phyloP scores from a whole-genome alignment of 2,888 invertebrate species.

The Hirtodrosophila duncani region DNA sequence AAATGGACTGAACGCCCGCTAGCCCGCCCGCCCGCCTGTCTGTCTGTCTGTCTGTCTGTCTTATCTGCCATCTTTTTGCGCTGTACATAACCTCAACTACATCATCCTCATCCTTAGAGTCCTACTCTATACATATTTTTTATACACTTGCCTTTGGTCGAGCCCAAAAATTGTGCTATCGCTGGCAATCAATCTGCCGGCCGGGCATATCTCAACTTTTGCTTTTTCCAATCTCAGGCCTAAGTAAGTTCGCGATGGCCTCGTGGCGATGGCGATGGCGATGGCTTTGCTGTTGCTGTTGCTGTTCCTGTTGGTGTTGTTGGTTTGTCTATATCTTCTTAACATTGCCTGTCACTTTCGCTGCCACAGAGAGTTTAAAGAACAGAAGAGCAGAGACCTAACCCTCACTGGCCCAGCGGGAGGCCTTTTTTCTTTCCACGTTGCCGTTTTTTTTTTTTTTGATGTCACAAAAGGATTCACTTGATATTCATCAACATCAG shows the following conservation, averaged over 20 bases:
- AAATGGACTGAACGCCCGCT: not conserved
- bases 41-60: slow-evolving; percentile 42
- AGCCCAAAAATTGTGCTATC: slow-evolving; percentile 61
- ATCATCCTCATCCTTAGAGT: slow-evolving; percentile 13
- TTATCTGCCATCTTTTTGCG: slow-evolving; percentile 59
- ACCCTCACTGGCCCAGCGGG: slow-evolving; percentile 58
- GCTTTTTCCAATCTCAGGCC: slow-evolving; percentile 71
- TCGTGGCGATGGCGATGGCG: slow-evolving; percentile 29
- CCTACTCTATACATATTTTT: slow-evolving; percentile 32
- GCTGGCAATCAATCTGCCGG: slow-evolving; percentile 73
- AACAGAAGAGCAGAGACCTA: slow-evolving; percentile 22
- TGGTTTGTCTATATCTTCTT: slow-evolving; percentile 21
- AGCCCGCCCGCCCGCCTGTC: slow-evolving; percentile 15
- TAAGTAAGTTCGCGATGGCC: slow-evolving; percentile 64
- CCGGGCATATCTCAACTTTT: slow-evolving; percentile 68
- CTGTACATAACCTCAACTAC: slow-evolving; percentile 54
- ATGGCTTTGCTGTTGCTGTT: slow-evolving; percentile 1
- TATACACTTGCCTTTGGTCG: slow-evolving; percentile 63
- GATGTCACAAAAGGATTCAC: slow-evolving; percentile 78
- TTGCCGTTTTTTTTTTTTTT: slow-evolving; percentile 59
- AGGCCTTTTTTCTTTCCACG: slow-evolving; percentile 68
- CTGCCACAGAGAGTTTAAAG: slow-evolving; percentile 58
- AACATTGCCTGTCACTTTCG: slow-evolving; percentile 60
- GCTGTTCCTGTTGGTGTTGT: slow-evolving; percentile 23
- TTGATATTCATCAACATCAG: slow-evolving; percentile 78